These are phyloP conservation scores for Chrysocyon brachyurus DNA, from an alignment of 2,797 vertebrate genomes.

Conservation along the genomic window DNA sequence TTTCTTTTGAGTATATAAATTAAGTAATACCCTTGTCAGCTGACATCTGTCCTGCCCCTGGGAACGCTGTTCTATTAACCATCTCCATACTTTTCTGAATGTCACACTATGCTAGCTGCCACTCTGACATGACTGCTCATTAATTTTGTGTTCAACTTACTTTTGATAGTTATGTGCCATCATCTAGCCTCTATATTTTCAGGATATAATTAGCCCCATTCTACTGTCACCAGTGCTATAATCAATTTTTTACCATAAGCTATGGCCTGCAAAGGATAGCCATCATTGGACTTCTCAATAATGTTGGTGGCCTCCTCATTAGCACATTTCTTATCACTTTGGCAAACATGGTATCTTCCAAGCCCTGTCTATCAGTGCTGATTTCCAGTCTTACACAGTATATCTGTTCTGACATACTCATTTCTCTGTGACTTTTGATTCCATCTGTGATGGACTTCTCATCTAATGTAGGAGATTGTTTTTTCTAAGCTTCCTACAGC, in stretches of 20 bases:
- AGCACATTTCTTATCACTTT: background rate
- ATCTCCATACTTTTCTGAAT: background rate
- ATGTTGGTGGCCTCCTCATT: background rate
- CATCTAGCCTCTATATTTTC: background rate
- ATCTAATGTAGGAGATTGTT: background rate
- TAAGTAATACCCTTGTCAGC: background rate
- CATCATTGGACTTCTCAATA: background rate
- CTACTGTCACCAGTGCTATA: background rate
- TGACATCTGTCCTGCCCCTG: background rate
- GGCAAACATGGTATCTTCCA: background rate
- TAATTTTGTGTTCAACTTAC: background rate
- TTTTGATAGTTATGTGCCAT: background rate
- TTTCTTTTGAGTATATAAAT: constrained; percentile 17
- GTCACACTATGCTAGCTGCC: background rate
- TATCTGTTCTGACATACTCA: background rate
- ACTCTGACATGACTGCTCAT: background rate
- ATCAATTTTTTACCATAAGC: background rate
- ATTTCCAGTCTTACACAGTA: background rate
- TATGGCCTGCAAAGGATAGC: background rate
- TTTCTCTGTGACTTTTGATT: background rate
- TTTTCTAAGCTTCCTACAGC: background rate
- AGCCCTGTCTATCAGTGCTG: background rate
- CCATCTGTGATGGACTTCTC: background rate
- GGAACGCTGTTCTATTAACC: background rate
- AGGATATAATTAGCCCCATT: background rate